A percentile compares a stretch with the other conserved stretches of the same genome.
Conservation (phyloP, 2,113 vertebrate genomes). For the Circaetus cinerascens region DNA sequence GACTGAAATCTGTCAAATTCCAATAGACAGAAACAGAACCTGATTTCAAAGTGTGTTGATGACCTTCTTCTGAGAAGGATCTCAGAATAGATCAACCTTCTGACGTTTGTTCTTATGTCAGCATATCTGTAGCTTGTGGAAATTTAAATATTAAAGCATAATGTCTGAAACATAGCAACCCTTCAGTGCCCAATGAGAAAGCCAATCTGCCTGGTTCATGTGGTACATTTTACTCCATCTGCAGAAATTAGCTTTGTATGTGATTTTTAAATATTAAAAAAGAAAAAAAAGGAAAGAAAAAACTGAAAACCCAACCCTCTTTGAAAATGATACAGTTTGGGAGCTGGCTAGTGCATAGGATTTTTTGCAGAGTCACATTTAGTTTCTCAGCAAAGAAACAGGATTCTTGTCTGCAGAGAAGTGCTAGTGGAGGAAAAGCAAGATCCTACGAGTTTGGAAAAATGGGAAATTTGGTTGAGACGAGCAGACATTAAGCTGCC, state of each 20-base stretch:
- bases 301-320: background rate
- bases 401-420: background rate
- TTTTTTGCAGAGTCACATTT: background rate
- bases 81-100: constrained; percentile 11
- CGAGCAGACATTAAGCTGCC: background rate
- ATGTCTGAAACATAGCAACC: constrained; percentile 19
- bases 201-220: background rate
- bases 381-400: background rate
- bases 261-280: background rate
- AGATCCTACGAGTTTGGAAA: background rate
- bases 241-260: background rate
- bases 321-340: background rate
- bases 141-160: constrained; percentile 28
- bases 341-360: background rate
- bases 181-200: background rate
- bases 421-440: background rate
- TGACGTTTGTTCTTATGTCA: constrained; percentile 28
- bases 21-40: background rate
- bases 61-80: background rate
- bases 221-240: background rate
- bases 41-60: background rate
- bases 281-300: background rate
- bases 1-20: constrained; percentile 5
- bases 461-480: background rate
- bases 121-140: constrained; percentile 4